phyloP scores from a whole-genome alignment of 2,888 invertebrate species.

The Himalopsyche anomala region DNA sequence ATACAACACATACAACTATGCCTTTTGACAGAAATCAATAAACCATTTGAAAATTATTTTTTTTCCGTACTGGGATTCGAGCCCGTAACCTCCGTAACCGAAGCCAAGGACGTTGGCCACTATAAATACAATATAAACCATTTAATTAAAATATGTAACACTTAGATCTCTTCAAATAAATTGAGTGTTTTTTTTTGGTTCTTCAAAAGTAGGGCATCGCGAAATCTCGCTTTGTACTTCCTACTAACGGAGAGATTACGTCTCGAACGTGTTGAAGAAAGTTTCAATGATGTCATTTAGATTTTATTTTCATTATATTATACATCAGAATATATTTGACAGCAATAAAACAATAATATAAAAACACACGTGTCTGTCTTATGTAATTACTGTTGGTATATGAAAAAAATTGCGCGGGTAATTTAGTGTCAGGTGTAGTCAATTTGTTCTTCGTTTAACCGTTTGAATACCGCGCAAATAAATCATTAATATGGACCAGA shows the following conservation, averaged over 20 bases:
- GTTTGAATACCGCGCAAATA: too few relatives aligned
- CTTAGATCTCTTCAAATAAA: neutral
- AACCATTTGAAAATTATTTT: too few relatives aligned
- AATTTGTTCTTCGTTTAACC: neutral
- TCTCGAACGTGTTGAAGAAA: neutral
- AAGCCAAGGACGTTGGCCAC: too few relatives aligned
- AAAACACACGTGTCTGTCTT: neutral
- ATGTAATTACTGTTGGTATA: neutral
- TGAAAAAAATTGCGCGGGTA: neutral
- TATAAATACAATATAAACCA: neutral
- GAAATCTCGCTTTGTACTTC: neutral
- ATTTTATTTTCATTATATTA: neutral
- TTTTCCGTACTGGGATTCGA: too few relatives aligned
- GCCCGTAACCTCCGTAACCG: too few relatives aligned
- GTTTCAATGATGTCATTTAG: neutral
- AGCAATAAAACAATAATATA: constrained; percentile 11
- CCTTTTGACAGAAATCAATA: too few relatives aligned
- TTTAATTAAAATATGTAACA: neutral
- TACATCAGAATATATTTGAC: neutral
- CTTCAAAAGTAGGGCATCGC: neutral
- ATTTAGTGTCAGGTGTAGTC: neutral
- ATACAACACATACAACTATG: too few relatives aligned
- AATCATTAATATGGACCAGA: too few relatives aligned
- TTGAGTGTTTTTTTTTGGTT: neutral
- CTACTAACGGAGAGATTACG: neutral